Percentiles rank a stretch among this genome's conserved stretches.
These are phyloP conservation scores for Stichopus horrens DNA, from an alignment of 53 echinoderm and acorn worm species.

Conservation along the genomic window DNA sequence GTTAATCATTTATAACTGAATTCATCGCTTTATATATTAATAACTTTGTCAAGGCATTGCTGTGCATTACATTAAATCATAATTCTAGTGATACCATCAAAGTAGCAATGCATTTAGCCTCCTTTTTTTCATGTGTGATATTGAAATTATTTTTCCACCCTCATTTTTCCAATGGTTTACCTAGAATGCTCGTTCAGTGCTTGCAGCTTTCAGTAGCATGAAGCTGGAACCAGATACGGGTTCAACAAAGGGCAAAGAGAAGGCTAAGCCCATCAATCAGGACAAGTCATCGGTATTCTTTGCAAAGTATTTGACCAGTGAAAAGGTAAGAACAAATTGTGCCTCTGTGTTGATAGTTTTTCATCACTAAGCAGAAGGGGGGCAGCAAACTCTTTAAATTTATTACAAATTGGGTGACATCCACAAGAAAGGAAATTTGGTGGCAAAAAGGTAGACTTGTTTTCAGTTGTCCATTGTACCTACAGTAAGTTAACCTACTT, in stretches of 20 bases:
- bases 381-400: too few species aligned
- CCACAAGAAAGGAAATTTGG: too few species aligned
- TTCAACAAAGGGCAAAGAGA: conserved; percentile 53
- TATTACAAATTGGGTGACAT: too few species aligned
- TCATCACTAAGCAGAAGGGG: too few species aligned
- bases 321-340: conserved; percentile 66
- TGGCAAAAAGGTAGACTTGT: too few species aligned
- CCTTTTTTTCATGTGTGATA: not conserved
- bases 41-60: not conserved
- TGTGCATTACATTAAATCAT: not conserved
- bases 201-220: conserved; percentile 89
- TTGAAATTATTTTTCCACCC: not conserved
- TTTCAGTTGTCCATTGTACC: too few species aligned
- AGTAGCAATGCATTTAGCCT: not conserved
- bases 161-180: not conserved
- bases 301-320: conserved; percentile 95
- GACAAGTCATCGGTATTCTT: conserved; percentile 76
- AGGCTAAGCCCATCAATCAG: not conserved
- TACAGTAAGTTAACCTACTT: too few species aligned
- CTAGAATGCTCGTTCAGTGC: conserved; percentile 76
- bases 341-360: not conserved
- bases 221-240: conserved; percentile 73
- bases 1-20: too few species aligned
- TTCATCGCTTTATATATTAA: too few species aligned
- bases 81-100: not conserved